Evolutionary conservation across 2,797 vertebrate species (phyloP).

Genomic region (Coreius guichenoti): DNA sequence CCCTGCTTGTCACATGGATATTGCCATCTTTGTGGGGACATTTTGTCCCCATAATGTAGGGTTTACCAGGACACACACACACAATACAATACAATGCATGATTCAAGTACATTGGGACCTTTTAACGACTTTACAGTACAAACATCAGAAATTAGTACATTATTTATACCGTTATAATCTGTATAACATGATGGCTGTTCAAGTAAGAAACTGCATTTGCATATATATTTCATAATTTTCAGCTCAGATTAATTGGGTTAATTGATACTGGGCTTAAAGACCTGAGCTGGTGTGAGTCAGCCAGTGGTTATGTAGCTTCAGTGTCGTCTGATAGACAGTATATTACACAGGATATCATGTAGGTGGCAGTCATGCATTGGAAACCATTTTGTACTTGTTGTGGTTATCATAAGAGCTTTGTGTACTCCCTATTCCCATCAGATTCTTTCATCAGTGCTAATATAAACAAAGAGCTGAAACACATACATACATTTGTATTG

Average conservation of each 20-base stretch:
- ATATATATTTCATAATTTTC: background rate
- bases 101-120: background rate
- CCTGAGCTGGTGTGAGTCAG: background rate
- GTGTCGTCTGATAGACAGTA: background rate
- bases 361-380: conserved; percentile 28
- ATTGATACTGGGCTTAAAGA: background rate
- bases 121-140: background rate
- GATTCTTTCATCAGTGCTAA: background rate
- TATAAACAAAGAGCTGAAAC: background rate
- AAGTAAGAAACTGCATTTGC: background rate
- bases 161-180: background rate
- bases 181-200: background rate
- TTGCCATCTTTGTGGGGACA: no score
- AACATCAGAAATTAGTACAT: no score
- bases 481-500: background rate
- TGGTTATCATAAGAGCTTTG: background rate
- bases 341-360: conserved; percentile 1
- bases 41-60: no score
- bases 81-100: background rate
- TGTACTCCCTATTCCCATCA: background rate
- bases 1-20: no score
- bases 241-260: background rate
- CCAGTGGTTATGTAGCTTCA: background rate
- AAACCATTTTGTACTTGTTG: background rate
- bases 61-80: no score